phyloP scores from a whole-genome alignment of 2,888 invertebrate genomes.

The Melieria omissa region DNA sequence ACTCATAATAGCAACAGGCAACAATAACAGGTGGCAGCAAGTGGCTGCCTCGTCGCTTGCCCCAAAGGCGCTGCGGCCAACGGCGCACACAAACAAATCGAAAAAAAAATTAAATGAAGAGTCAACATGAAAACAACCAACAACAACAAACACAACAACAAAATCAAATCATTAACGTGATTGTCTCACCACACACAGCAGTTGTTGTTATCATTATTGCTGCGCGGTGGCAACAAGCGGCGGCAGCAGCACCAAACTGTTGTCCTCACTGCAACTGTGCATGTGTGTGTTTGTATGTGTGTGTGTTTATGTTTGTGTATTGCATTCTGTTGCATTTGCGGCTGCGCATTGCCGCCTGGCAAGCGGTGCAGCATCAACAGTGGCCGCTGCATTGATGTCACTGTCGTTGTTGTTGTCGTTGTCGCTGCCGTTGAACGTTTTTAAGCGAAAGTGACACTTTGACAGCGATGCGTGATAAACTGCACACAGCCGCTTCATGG shows the following conservation, averaged over 20 bases:
- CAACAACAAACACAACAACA: neutral
- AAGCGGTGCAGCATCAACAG: conserved; percentile 28
- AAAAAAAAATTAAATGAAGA: neutral
- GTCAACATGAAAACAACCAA: neutral
- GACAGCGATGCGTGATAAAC: conserved; percentile 35
- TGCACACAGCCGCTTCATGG: conserved; percentile 18
- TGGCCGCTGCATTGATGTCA: conserved; percentile 32
- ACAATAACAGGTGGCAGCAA: conserved; percentile 11
- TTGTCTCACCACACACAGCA: conserved; percentile 24
- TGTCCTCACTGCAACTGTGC: neutral
- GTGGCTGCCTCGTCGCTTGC: conserved; percentile 24
- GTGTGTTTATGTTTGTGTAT: neutral
- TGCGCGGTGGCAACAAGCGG: too few relatives aligned
- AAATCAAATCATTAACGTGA: neutral
- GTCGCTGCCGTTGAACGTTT: conserved; percentile 37
- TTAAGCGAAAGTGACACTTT: conserved; percentile 22
- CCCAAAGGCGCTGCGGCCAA: conserved; percentile 20
- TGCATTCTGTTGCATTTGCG: conserved; percentile 37
- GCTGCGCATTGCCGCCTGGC: conserved; percentile 1
- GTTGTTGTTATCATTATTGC: too few relatives aligned
- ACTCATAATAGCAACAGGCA: neutral
- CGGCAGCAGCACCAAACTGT: too few relatives aligned
- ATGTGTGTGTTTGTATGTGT: neutral
- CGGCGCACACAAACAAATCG: conserved; percentile 1
- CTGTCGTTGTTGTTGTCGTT: conserved; percentile 37